These are phyloP conservation scores for Globodera rostochiensis DNA, from an alignment of 1,140 invertebrate species.

Conservation along the genomic window DNA sequence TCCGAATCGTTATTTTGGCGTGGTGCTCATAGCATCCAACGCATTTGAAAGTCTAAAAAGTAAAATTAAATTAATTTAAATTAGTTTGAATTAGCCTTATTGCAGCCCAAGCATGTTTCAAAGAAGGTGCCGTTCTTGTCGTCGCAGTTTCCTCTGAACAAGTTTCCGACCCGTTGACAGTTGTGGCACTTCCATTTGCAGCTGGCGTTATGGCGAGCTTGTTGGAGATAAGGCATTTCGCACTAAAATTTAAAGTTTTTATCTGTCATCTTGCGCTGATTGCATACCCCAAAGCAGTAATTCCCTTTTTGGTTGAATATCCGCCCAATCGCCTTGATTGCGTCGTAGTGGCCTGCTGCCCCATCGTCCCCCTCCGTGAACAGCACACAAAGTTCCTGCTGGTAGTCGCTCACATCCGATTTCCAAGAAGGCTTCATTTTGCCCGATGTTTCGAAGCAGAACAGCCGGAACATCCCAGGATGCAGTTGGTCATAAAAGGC, in stretches of 20 bases:
- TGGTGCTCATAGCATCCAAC: too few relatives aligned
- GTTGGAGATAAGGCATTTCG: not conserved
- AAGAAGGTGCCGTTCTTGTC: too few relatives aligned
- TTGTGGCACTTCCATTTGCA: too few relatives aligned
- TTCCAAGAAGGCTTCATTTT: not conserved
- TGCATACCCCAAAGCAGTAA: not conserved
- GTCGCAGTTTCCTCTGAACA: too few relatives aligned
- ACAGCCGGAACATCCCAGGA: not conserved
- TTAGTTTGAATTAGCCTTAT: too few relatives aligned
- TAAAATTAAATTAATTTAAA: too few relatives aligned
- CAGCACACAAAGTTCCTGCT: not conserved
- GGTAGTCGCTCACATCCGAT: not conserved
- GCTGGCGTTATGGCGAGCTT: too few relatives aligned
- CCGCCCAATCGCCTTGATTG: not conserved
- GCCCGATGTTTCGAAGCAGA: not conserved
- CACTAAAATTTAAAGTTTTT: not conserved
- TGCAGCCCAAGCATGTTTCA: too few relatives aligned
- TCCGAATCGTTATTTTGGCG: too few relatives aligned
- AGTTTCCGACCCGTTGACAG: too few relatives aligned
- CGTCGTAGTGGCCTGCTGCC: not conserved
- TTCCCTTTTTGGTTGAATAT: not conserved
- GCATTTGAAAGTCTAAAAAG: too few relatives aligned
- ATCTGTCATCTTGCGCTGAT: not conserved
- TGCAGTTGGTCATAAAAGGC: not conserved
- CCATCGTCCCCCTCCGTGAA: not conserved